These are phyloP conservation scores for Darevskia nairensis DNA, from an alignment of 2,797 vertebrate genomes.

Conservation along the genomic window DNA sequence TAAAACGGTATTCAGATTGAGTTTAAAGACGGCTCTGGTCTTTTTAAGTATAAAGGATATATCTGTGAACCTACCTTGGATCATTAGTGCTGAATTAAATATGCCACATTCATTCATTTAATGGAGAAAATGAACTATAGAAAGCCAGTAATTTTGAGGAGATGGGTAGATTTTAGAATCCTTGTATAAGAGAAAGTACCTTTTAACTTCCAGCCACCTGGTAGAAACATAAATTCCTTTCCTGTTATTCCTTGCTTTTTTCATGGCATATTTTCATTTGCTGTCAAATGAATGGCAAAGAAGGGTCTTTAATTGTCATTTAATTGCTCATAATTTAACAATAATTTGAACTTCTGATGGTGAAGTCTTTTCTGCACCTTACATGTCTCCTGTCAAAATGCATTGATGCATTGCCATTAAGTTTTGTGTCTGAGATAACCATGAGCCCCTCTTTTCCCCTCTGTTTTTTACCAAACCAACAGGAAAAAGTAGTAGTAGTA, in stretches of 20 bases:
- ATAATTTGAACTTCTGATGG: background rate
- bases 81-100: slow-evolving; percentile 63
- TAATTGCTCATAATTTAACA: background rate
- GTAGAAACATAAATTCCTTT: slow-evolving; percentile 34
- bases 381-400: background rate
- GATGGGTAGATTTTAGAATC: background rate
- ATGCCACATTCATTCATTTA: slow-evolving; percentile 66
- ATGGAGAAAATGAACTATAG: slow-evolving; percentile 43
- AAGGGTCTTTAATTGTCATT: slow-evolving; percentile 10
- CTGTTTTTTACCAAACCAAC: background rate
- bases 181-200: background rate
- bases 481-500: too few species aligned
- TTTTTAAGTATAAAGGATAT: slow-evolving; percentile 19
- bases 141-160: slow-evolving; percentile 16
- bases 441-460: background rate
- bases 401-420: background rate
- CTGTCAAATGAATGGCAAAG: background rate
- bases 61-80: slow-evolving; percentile 30
- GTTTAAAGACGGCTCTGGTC: background rate
- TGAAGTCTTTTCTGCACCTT: background rate
- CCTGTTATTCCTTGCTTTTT: slow-evolving; percentile 32
- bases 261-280: slow-evolving; percentile 14
- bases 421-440: background rate
- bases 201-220: slow-evolving; percentile 27
- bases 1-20: background rate